phyloP scores from a whole-genome alignment of 2,888 invertebrate species.

The Yponomeuta malinellus region DNA sequence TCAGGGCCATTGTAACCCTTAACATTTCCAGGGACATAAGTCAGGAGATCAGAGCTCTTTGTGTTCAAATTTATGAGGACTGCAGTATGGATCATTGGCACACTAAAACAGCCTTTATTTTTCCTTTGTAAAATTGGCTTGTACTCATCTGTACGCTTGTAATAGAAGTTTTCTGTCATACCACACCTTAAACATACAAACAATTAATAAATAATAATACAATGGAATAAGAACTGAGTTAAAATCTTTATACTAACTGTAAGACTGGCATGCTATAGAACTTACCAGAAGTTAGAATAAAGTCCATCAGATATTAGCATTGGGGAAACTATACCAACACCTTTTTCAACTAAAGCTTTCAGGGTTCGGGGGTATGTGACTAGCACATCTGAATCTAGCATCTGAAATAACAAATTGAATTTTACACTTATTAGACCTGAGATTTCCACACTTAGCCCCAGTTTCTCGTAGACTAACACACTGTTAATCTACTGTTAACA shows the following conservation, averaged over 20 bases:
- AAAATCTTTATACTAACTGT: no score
- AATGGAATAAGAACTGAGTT: neutral
- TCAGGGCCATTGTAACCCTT: conserved; percentile 82
- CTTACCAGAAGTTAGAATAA: conserved; percentile 96
- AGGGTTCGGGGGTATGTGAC: conserved; percentile 81
- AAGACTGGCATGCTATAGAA: no score
- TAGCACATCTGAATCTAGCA: conserved; percentile 90
- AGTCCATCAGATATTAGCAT: conserved; percentile 90
- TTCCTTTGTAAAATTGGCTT: conserved; percentile 83
- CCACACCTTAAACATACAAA: conserved; percentile 71
- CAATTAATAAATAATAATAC: neutral
- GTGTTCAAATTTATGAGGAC: conserved; percentile 85
- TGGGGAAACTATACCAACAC: conserved; percentile 84
- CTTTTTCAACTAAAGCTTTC: conserved; percentile 76
- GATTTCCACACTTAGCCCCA: no score
- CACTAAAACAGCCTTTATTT: conserved; percentile 83
- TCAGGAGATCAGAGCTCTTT: conserved; percentile 77
- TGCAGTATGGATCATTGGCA: conserved; percentile 95
- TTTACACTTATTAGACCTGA: no score
- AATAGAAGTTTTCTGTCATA: conserved; percentile 90
- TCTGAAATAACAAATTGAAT: conserved; percentile 67
- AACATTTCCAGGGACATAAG: conserved; percentile 81
- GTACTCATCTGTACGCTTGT: conserved; percentile 89
- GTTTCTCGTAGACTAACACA: no score
- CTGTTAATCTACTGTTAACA: no score